Evolutionary conservation across 2,888 invertebrate genomes (phyloP), one percentile per base, ranked within the genome.

Genomic region (Ophion slaviceki): DNA sequence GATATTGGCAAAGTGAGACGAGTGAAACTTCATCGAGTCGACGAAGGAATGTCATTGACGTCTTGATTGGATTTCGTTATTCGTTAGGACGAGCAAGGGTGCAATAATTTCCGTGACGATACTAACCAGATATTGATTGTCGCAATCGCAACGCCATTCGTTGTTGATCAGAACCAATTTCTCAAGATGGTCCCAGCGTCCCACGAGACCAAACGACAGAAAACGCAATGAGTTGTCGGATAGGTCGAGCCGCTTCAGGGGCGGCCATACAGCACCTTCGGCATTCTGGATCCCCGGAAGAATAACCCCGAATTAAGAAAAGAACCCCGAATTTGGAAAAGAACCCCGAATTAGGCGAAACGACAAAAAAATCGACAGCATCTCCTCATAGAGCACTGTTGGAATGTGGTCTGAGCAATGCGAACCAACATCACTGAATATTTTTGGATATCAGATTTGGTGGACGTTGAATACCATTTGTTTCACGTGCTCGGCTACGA

Each of bases 121-220:
- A 91, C 91, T 92, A 20, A 97, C 96, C 94, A 98, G 95, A 96
- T 97, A 97, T 90, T 97, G 96, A 83, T 97, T 97, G 85, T 96
- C 95, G 90, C 97, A 97, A 92, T 97, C 97, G 91, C 98, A 98
- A 40, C 95, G 94, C 96, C 96, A 98, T 0, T 97, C 96, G 92
- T 98, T 98, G 89, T 95, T 95, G 57, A 95, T 95, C 10, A 98
- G 95, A 88, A 97, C 96, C 74, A 98, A 92, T 74, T 95, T 94
- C 45, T 95, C 94, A 20, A 98, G 92, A 45, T 95, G 94, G 89
- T 97, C 96, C 98, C 97, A 98, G 77, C 96, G 95, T 0, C 95
- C 95, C 2, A 96, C 88, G 64, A 97, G 93, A 17, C 95, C 95
- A n/a, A 94, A 94, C 87, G 97, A 96, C n/a, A 98, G 93, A 88